phyloP scores from a whole-genome alignment of 2,797 vertebrate species.

The Sylvia borin region DNA sequence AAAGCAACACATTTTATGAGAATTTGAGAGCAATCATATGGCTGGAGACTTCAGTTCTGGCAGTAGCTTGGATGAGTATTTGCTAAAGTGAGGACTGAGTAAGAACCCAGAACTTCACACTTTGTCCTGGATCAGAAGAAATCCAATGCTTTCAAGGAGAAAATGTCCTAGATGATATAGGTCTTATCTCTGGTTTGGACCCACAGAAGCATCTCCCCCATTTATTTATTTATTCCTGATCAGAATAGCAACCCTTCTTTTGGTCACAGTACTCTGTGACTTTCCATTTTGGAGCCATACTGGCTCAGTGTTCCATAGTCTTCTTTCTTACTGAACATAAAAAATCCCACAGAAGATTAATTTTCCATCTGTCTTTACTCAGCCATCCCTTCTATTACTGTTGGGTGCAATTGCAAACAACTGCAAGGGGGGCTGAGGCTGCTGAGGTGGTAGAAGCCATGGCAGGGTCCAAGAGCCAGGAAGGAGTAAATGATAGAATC shows the following conservation, averaged over 20 bases:
- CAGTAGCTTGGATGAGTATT: background rate
- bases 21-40: background rate
- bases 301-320: background rate
- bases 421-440: background rate
- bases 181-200: background rate
- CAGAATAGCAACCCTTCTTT: background rate
- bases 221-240: background rate
- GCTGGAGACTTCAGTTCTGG: background rate
- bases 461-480: background rate
- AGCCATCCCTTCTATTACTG: background rate
- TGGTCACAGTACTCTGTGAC: background rate
- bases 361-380: background rate
- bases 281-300: background rate
- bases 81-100: background rate
- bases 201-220: background rate
- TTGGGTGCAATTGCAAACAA: background rate
- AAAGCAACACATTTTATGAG: background rate
- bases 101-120: background rate
- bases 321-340: background rate
- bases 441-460: background rate
- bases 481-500: background rate
- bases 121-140: background rate
- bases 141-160: background rate
- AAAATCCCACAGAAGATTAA: background rate
- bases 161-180: background rate